These are phyloP conservation scores for Acanthurus lineatus DNA, from an alignment of 2,797 vertebrate species.

Conservation along the genomic window DNA sequence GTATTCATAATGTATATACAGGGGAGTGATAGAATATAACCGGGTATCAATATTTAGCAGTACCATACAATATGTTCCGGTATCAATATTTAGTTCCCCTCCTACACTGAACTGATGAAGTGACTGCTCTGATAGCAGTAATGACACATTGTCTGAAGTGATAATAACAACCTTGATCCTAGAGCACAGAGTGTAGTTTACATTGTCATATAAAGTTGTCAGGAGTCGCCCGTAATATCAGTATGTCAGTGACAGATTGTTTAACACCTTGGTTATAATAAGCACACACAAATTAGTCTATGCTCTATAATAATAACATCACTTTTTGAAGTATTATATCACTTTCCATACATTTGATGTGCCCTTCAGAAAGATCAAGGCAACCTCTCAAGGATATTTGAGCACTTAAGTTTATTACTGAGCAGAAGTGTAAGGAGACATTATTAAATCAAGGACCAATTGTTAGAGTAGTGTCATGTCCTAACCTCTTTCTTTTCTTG, in stretches of 20 bases:
- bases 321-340: neutral
- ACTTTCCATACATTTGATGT: neutral
- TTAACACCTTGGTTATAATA: constrained; percentile 4
- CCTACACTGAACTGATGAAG: too few species aligned
- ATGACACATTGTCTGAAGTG: neutral
- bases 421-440: neutral
- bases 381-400: neutral
- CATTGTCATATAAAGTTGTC: neutral
- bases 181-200: constrained; percentile 14
- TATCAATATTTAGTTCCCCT: too few species aligned
- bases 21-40: too few species aligned
- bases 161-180: constrained; percentile 17
- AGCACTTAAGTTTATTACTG: neutral
- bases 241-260: neutral
- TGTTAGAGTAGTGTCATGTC: neutral
- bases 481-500: too few species aligned
- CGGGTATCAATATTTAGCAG: too few species aligned
- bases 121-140: neutral
- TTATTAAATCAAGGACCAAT: neutral
- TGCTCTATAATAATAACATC: neutral
- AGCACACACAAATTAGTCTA: neutral
- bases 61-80: too few species aligned
- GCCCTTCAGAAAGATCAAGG: neutral
- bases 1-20: too few species aligned
- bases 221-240: neutral